These are phyloP conservation scores for Aptenodytes patagonicus DNA, from an alignment of 2,113 vertebrate genomes.

Conservation along the genomic window DNA sequence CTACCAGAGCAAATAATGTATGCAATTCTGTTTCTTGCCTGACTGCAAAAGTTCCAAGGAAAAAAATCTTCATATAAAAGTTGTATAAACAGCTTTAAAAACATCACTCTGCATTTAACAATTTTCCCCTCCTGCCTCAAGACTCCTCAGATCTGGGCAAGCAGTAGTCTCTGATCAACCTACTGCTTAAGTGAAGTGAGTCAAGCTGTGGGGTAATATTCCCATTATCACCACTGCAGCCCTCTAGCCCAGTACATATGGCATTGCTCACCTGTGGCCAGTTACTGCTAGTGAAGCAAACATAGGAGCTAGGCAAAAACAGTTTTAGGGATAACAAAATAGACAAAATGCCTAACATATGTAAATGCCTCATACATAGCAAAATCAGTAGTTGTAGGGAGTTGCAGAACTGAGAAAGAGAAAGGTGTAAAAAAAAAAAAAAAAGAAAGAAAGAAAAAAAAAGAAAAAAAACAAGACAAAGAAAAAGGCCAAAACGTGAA, in stretches of 20 bases:
- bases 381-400: background rate
- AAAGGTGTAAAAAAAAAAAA: no score
- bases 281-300: background rate
- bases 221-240: background rate
- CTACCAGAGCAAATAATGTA: background rate
- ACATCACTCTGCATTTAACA: background rate
- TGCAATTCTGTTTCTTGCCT: background rate
- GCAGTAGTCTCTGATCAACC: background rate
- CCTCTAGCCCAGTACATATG: rapidly evolving
- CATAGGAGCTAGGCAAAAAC: background rate
- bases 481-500: background rate
- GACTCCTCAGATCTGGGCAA: background rate
- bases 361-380: background rate
- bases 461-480: background rate
- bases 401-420: background rate
- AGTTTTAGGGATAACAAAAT: background rate
- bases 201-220: background rate
- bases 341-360: background rate
- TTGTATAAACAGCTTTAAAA: background rate
- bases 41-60: background rate
- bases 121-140: background rate
- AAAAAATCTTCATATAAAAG: background rate
- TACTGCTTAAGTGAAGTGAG: background rate
- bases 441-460: background rate
- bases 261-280: background rate